A percentile compares a stretch with the other conserved stretches of the same genome.
These are phyloP conservation scores for Napeogenes sylphis DNA, from an alignment of 2,888 invertebrate species.

Conservation along the genomic window DNA sequence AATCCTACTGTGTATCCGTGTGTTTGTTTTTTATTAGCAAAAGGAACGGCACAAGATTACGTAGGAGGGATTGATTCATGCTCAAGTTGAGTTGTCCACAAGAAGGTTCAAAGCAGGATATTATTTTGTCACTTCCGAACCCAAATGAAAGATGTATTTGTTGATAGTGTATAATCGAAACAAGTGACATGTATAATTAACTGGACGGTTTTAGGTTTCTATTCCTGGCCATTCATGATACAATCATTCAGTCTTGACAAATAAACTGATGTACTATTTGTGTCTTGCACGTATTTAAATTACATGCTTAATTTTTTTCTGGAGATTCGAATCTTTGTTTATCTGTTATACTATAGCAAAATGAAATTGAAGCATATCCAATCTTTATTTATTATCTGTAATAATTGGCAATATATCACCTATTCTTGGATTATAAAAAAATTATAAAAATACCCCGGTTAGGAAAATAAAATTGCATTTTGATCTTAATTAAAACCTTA, in stretches of 20 bases:
- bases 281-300: slow-evolving; percentile 36
- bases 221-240: slow-evolving; percentile 53
- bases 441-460: no score
- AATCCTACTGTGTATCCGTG: slow-evolving; percentile 26
- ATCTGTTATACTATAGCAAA: slow-evolving; percentile 27
- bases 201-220: slow-evolving; percentile 47
- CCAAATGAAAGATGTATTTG: slow-evolving; percentile 30
- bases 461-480: neutral
- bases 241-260: slow-evolving; percentile 39
- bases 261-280: slow-evolving; percentile 52
- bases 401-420: slow-evolving; percentile 44
- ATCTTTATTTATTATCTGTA: slow-evolving; percentile 43
- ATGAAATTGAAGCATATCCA: no score
- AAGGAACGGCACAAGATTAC: slow-evolving; percentile 6
- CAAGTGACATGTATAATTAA: slow-evolving; percentile 47
- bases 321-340: slow-evolving; percentile 39
- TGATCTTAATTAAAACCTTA: neutral
- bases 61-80: slow-evolving; percentile 21
- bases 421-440: slow-evolving; percentile 37
- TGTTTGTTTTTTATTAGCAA: slow-evolving; percentile 14
- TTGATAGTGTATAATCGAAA: slow-evolving; percentile 40
- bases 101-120: slow-evolving; percentile 25
- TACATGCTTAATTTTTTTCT: no score
- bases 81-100: slow-evolving; percentile 30
- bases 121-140: slow-evolving; percentile 35